Evolutionary conservation across 2,797 vertebrate genomes (phyloP).

Genomic region (Coregonus ussuriensis): DNA sequence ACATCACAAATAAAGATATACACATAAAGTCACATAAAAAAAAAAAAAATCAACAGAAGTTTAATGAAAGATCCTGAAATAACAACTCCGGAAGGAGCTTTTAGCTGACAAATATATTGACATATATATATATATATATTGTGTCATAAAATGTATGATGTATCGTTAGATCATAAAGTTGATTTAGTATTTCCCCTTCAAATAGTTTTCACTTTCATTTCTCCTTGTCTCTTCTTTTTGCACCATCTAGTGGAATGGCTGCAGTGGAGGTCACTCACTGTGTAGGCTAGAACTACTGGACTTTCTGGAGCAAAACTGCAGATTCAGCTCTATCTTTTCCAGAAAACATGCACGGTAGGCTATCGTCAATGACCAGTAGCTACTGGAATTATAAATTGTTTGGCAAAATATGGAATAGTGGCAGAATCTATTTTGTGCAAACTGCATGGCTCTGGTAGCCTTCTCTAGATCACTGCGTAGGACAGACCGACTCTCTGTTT

Average conservation of each 20-base stretch:
- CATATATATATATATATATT: too few relatives aligned
- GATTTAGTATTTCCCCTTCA: slow-evolving; percentile 14
- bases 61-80: background rate
- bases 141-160: slow-evolving; percentile 21
- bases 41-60: background rate
- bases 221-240: background rate
- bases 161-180: slow-evolving; percentile 16
- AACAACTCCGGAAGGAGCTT: background rate
- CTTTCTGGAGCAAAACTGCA: background rate
- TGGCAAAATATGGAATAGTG: background rate
- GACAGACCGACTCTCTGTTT: background rate
- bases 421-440: too few relatives aligned
- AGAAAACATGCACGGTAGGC: background rate
- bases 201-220: slow-evolving; percentile 17
- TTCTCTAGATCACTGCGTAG: background rate
- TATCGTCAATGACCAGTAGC: background rate
- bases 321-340: background rate
- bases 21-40: background rate
- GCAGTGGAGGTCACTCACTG: background rate
- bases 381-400: background rate
- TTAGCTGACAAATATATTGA: background rate
- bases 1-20: background rate
- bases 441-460: background rate
- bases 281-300: background rate
- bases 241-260: slow-evolving; percentile 3